Evolutionary conservation across 2,113 vertebrate genomes (phyloP).

Genomic region (Pogona vitticeps): DNA sequence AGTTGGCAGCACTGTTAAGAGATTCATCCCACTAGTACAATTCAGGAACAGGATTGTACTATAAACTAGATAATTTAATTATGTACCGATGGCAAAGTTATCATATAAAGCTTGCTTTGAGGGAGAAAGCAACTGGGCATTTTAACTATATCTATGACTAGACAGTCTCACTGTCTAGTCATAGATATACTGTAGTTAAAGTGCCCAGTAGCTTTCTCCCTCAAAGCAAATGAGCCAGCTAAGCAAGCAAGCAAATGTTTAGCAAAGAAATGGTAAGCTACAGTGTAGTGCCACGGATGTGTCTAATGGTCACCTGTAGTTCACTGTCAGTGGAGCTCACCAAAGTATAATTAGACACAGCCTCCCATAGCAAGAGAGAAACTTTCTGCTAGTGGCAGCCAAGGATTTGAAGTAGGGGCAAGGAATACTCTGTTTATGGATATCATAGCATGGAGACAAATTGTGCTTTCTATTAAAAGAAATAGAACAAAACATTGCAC

Average conservation of each 20-base stretch:
- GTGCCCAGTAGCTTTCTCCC: background rate
- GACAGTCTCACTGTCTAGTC: background rate
- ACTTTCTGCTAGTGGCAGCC: background rate
- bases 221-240: too few species aligned
- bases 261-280: background rate
- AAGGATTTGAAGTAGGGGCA: background rate
- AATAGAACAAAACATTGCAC: constrained; percentile 9
- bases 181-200: background rate
- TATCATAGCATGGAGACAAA: background rate
- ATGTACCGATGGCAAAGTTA: too few species aligned
- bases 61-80: too few species aligned
- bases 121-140: too few species aligned
- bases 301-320: background rate
- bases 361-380: background rate
- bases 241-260: background rate
- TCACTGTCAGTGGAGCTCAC: background rate
- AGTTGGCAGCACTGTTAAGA: too few species aligned
- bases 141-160: too few species aligned
- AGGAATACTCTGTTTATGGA: background rate
- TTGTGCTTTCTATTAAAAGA: background rate
- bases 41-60: too few species aligned
- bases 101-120: too few species aligned
- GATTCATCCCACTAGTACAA: too few species aligned
- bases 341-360: too few species aligned
- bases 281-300: background rate